These are phyloP conservation scores for Platerodrilus igneus DNA, from an alignment of 2,888 invertebrate genomes.

Conservation along the genomic window DNA sequence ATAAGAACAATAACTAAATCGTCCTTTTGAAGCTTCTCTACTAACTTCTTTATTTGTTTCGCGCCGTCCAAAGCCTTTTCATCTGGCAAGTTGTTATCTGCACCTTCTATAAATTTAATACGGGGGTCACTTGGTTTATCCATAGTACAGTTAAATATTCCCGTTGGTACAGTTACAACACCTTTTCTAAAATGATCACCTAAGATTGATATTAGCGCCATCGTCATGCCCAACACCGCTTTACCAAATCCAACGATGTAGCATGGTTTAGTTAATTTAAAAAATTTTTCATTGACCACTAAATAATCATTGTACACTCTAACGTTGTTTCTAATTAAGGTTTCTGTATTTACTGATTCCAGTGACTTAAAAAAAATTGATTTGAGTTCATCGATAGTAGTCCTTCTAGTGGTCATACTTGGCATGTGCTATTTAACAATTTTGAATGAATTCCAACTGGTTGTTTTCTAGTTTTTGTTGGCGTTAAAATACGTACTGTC, in stretches of 20 bases:
- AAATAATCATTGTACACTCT: slow-evolving; percentile 31
- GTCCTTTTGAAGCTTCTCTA: slow-evolving; percentile 53
- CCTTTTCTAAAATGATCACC: slow-evolving; percentile 62
- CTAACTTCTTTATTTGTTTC: slow-evolving; percentile 61
- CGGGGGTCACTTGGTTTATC: slow-evolving; percentile 34
- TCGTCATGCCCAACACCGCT: slow-evolving; percentile 85
- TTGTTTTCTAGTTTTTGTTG: too few species aligned
- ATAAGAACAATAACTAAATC: slow-evolving; percentile 83
- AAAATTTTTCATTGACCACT: slow-evolving; percentile 31
- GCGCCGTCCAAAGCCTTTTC: slow-evolving; percentile 63
- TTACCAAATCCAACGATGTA: slow-evolving; percentile 83
- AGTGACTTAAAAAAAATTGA: slow-evolving; percentile 45
- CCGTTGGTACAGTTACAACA: slow-evolving; percentile 72
- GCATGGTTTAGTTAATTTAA: slow-evolving; percentile 35
- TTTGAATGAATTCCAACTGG: too few species aligned
- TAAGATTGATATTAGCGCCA: slow-evolving; percentile 64
- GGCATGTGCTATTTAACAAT: too few species aligned
- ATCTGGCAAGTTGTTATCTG: slow-evolving; percentile 84
- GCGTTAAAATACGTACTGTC: too few species aligned
- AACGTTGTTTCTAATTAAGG: slow-evolving; percentile 41
- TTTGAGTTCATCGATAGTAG: slow-evolving; percentile 22
- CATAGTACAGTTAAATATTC: slow-evolving; percentile 45
- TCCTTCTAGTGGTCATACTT: slow-evolving; percentile 6
- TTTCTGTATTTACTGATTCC: slow-evolving; percentile 45
- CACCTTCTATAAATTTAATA: slow-evolving; percentile 69